Conservation (phyloP, 2,113 vertebrate species). For the Hucho hucho region DNA sequence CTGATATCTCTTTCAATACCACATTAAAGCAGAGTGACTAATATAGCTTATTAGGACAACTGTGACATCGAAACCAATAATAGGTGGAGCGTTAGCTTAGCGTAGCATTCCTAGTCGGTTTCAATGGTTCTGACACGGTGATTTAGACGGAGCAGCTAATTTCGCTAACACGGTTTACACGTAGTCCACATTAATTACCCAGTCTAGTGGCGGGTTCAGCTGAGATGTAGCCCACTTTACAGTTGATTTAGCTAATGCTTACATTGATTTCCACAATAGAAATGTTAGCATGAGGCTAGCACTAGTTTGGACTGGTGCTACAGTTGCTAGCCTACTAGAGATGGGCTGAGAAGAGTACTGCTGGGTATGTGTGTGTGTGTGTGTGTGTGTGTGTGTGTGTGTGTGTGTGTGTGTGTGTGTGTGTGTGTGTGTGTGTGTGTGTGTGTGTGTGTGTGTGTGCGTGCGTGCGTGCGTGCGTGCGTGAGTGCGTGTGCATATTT, state of each 20-base stretch:
- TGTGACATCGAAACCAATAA: slow-evolving; percentile 47
- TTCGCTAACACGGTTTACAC: slow-evolving; percentile 37
- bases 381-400: no score
- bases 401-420: no score
- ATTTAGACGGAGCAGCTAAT: slow-evolving; percentile 56
- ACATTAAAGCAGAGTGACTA: slow-evolving; percentile 67
- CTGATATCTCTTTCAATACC: slow-evolving; percentile 57
- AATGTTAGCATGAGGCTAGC: slow-evolving; percentile 48
- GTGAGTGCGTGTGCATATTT: slow-evolving; percentile 21
- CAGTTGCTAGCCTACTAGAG: slow-evolving; percentile 37
- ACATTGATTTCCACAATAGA: slow-evolving; percentile 54
- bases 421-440: no score
- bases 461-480: no score
- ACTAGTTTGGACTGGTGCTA: slow-evolving; percentile 22
- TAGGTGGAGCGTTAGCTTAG: slow-evolving; percentile 44
- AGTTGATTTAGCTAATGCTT: slow-evolving; percentile 67
- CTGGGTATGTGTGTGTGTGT: background rate
- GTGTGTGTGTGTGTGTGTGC: no score
- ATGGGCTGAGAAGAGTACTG: slow-evolving; percentile 26
- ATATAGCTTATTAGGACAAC: slow-evolving; percentile 32
- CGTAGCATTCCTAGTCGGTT: slow-evolving; percentile 37
- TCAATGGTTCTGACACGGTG: slow-evolving; percentile 38
- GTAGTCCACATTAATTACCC: slow-evolving; percentile 57
- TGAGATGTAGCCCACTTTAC: slow-evolving; percentile 66
- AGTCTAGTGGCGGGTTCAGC: slow-evolving; percentile 53